Percentiles rank a stretch among this genome's conserved stretches.
Conservation (phyloP, 2,888 invertebrate genomes). For the Lomographa bimaculata region DNA sequence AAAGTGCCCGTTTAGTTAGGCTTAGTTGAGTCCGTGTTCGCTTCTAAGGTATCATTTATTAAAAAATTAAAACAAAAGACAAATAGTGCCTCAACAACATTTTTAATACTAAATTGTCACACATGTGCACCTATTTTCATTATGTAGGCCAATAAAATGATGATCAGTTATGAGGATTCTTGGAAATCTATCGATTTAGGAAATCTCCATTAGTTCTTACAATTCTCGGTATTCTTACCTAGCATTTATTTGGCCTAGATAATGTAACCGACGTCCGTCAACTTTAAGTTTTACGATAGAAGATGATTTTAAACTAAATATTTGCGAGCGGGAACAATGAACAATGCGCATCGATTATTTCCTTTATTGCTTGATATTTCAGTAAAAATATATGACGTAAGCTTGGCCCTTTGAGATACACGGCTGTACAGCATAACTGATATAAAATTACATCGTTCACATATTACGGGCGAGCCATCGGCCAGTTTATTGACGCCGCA, state of each 20-base stretch:
- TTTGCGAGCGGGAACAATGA: conserved; percentile 34
- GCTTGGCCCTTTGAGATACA: conserved; percentile 27
- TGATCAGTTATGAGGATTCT: conserved; percentile 20
- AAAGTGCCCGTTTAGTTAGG: too few species aligned
- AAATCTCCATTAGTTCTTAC: conserved; percentile 21
- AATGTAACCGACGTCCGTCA: conserved; percentile 19
- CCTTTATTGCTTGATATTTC: conserved; percentile 38
- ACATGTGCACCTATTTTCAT: conserved; percentile 12
- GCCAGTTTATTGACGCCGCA: conserved; percentile 72
- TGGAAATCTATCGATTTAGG: conserved; percentile 20
- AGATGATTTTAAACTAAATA: conserved; percentile 34
- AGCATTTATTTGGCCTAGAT: conserved; percentile 35
- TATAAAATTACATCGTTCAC: conserved; percentile 60
- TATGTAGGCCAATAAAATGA: conserved; percentile 26
- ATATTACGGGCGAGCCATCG: conserved; percentile 55
- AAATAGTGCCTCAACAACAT: too few species aligned
- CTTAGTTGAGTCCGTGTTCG: too few species aligned
- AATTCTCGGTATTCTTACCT: conserved; percentile 24
- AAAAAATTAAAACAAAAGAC: too few species aligned
- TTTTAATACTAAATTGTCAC: conserved; percentile 5
- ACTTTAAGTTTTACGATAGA: conserved; percentile 27
- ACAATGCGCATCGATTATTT: conserved; percentile 42
- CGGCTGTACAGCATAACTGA: conserved; percentile 38
- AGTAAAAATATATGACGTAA: conserved; percentile 40
- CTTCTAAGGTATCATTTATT: too few species aligned